Conservation (phyloP, 2,113 vertebrate species). For the Polyodon spathula region DNA sequence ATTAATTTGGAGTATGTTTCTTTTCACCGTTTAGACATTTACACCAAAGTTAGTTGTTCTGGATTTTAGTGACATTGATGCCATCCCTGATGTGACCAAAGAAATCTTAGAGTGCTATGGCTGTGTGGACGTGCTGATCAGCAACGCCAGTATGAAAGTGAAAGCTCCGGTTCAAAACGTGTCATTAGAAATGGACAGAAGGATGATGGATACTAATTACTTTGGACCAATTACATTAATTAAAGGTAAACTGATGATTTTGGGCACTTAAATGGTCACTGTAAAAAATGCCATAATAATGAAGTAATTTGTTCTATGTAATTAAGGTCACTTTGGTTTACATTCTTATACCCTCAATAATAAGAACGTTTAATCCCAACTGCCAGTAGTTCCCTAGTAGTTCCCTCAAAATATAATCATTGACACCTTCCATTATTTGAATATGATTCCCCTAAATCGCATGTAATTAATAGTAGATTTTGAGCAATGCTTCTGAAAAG, state of each 20-base stretch:
- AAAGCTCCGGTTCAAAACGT: conserved; percentile 78
- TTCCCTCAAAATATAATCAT: no score
- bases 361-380: no score
- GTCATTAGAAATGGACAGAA: conserved; percentile 82
- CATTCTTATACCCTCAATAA: no score
- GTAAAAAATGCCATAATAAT: not conserved
- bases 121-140: conserved; percentile 82
- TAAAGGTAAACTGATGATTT: conserved; percentile 81
- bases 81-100: conserved; percentile 65
- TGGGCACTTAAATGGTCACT: not conserved
- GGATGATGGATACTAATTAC: conserved; percentile 92
- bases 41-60: conserved; percentile 82
- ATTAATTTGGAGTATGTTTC: no score
- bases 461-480: no score
- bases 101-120: conserved; percentile 84
- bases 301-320: not conserved
- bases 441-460: no score
- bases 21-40: conserved; percentile 64
- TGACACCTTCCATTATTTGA: no score
- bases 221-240: conserved; percentile 84
- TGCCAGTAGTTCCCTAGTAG: no score
- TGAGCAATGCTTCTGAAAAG: no score
- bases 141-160: conserved; percentile 83
- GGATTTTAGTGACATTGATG: conserved; percentile 80
- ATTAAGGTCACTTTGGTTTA: no score